These are phyloP conservation scores for Psammodynastes pulverulentus DNA, from an alignment of 2,113 vertebrate genomes.

Conservation along the genomic window DNA sequence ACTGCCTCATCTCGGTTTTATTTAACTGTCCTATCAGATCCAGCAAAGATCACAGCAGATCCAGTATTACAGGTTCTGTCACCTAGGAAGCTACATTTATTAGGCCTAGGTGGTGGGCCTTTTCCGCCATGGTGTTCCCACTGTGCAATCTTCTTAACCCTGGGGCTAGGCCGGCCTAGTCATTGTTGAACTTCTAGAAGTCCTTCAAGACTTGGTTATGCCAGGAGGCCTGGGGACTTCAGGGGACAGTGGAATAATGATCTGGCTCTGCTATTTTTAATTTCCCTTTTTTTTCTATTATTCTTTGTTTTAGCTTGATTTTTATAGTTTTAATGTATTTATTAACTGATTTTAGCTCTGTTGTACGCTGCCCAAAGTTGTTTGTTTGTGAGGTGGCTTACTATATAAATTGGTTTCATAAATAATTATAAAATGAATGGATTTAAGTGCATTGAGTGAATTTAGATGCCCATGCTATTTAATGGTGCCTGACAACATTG, in stretches of 20 bases:
- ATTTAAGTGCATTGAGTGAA: background rate
- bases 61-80: background rate
- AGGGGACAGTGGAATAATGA: background rate
- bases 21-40: background rate
- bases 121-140: background rate
- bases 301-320: background rate
- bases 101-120: background rate
- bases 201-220: background rate
- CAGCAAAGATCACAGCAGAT: background rate
- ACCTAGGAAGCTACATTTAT: background rate
- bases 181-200: background rate
- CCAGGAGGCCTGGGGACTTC: background rate
- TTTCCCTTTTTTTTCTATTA: background rate
- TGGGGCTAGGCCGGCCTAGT: background rate
- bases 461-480: background rate
- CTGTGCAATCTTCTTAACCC: no score
- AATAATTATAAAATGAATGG: background rate
- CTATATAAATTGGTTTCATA: background rate
- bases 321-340: background rate
- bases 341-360: background rate
- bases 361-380: background rate
- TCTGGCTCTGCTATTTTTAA: background rate
- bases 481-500: background rate
- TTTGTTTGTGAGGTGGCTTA: background rate
- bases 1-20: background rate